phyloP scores from a whole-genome alignment of 2,888 invertebrate genomes.

The Crocallis elinguaria region DNA sequence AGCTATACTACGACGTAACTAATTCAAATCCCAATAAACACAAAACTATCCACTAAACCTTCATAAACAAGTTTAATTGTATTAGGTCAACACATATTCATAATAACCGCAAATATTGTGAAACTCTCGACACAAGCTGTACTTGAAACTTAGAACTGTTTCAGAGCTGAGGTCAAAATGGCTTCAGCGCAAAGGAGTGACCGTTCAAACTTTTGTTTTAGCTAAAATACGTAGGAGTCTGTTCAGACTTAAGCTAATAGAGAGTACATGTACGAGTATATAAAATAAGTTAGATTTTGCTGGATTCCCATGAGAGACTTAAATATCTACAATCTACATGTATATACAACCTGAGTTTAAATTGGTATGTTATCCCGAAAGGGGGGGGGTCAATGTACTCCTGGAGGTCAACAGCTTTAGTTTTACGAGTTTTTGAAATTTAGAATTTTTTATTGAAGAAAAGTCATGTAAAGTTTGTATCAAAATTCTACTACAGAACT shows the following conservation, averaged over 20 bases:
- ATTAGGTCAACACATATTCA: slow-evolving; percentile 3
- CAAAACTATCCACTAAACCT: neutral
- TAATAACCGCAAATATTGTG: slow-evolving; percentile 6
- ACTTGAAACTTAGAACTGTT: slow-evolving; percentile 15
- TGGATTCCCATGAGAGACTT: too few relatives aligned
- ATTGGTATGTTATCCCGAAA: too few relatives aligned
- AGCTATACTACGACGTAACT: neutral
- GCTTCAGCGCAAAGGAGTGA: slow-evolving; percentile 7
- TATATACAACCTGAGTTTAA: too few relatives aligned
- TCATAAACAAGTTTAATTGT: neutral
- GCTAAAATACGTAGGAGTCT: slow-evolving; percentile 7
- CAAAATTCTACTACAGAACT: too few relatives aligned
- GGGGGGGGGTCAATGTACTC: too few relatives aligned
- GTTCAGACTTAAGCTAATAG: neutral
- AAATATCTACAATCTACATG: too few relatives aligned
- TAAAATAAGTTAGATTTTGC: too few relatives aligned
- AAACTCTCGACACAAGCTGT: neutral
- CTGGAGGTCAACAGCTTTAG: too few relatives aligned
- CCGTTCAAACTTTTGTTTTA: slow-evolving; percentile 23
- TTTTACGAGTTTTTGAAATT: too few relatives aligned
- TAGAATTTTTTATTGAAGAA: too few relatives aligned
- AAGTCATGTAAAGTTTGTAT: too few relatives aligned
- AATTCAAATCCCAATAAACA: slow-evolving; percentile 1
- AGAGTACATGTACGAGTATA: neutral
- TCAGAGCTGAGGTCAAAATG: slow-evolving; percentile 9